Base-by-base conservation (phyloP, 2,888 invertebrate genomes). In the Microchrysa polita region DNA sequence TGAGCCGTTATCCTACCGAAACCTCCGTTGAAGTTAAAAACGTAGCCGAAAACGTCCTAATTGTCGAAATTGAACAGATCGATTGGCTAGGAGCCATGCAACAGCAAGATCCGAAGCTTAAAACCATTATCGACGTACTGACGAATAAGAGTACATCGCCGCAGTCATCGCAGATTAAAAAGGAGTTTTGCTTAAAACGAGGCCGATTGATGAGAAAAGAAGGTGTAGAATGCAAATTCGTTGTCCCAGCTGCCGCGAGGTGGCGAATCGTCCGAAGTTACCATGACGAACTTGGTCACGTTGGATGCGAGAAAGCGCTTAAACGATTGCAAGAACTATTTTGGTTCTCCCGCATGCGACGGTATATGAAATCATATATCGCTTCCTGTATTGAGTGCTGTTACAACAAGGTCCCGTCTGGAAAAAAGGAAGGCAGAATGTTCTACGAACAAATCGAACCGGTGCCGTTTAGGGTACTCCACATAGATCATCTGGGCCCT, bases 391-490 rank as follows among this genome's bases (percentile, higher is more conserved):
- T 52, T 12, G 16, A 52, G 4, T 52, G 52, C 52, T 52, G 52
- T 9, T 52, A 5, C 10, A n/a, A 52, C 10, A 52, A 52, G 10
- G 4, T 12, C 4, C 14, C 14, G 4, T 2, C 52, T 9, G 52
- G 52, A 12, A 52, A 52, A 52, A 52, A n/a, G 14, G 52, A n/a
- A 12, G 52, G 16, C 4, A 2, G 14, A 4, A 59, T 75, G 10
- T 61, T 71, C 22, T 74, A 75, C 5, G 74, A 76, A 65, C 75
- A 77, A 0, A 73, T 52, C 4, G 52, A 52, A 4, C 27, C 27
- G 7, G 27, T 34, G 27, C 27, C 27, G 7, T 34, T 34, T 34
- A 34, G 27, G 27, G 27, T 34, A 34, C 27, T 34, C 27, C 27
- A 34, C 27, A 34, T 34, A 5, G 27, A 34, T 34, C 27, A 34